Evolutionary conservation across 30 jellyfish, hydroid and myxozoan species (phyloP).

Genomic region (Aurelia aurita): DNA sequence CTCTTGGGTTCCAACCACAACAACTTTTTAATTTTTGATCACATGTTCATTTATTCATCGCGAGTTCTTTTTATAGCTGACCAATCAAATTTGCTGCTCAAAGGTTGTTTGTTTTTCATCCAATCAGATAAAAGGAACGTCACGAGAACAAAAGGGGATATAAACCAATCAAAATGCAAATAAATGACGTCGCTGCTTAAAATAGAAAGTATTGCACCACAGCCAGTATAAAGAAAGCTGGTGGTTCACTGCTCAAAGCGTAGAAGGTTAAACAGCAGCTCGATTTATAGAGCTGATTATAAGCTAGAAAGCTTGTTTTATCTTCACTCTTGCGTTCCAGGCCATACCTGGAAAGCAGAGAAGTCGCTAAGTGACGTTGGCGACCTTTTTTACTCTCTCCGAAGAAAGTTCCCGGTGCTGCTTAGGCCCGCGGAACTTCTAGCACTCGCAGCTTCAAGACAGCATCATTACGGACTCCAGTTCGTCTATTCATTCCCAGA

Average conservation of each 20-base stretch:
- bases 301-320: neutral
- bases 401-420: constrained; percentile 64
- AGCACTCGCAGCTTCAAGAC: neutral
- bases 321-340: constrained; percentile 15
- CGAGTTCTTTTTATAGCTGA: no score
- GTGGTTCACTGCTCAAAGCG: neutral
- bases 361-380: neutral
- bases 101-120: no score
- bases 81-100: no score
- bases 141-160: neutral
- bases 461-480: constrained; percentile 74
- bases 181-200: constrained; percentile 23
- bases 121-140: no score
- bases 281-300: neutral
- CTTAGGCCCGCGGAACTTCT: constrained; percentile 67
- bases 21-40: no score
- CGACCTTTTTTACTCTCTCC: neutral
- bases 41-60: no score
- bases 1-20: no score
- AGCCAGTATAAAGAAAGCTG: constrained; percentile 14
- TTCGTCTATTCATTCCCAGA: constrained; percentile 46
- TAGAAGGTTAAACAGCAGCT: neutral
- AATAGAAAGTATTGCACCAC: constrained; percentile 78
- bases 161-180: constrained; percentile 8
- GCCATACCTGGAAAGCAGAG: constrained; percentile 23